Percentiles rank a stretch among this genome's conserved stretches.
Evolutionary conservation across 2,113 vertebrate genomes (phyloP).

Genomic region (Pseudorectes ferrugineus): DNA sequence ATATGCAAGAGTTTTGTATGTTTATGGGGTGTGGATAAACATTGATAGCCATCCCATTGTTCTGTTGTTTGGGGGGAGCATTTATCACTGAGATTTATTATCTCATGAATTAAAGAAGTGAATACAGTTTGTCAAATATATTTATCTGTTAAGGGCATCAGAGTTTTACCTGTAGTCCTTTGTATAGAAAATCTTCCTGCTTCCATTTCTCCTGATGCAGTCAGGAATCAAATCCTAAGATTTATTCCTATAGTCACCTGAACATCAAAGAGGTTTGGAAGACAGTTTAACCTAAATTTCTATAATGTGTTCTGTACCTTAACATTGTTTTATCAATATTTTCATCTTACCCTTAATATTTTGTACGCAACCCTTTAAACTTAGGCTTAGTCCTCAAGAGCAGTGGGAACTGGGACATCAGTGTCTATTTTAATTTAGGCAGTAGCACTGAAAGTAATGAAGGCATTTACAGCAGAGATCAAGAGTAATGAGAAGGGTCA

Average conservation of each 20-base stretch:
- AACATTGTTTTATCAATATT: neutral
- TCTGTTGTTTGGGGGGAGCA: neutral
- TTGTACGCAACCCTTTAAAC: neutral
- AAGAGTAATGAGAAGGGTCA: neutral
- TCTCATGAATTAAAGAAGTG: neutral
- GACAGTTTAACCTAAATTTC: neutral
- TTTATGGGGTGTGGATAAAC: constrained; percentile 8
- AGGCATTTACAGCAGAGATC: neutral
- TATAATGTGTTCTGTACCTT: neutral
- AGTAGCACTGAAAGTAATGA: neutral
- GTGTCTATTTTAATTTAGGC: neutral
- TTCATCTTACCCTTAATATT: neutral
- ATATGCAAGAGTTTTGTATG: neutral
- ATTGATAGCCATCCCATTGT: constrained; percentile 12
- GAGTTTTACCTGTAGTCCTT: neutral
- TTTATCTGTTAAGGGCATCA: neutral
- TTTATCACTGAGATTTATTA: constrained; percentile 20
- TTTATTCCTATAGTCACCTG: neutral
- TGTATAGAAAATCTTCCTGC: neutral
- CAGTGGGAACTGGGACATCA: neutral
- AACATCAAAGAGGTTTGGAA: neutral
- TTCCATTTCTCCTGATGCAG: neutral
- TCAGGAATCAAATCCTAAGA: neutral
- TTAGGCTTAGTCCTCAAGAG: neutral
- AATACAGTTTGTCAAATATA: neutral